A percentile compares a stretch with the other conserved stretches of the same genome.
Conservation (phyloP, 2,113 vertebrate genomes). For the Pachyramphus minor region DNA sequence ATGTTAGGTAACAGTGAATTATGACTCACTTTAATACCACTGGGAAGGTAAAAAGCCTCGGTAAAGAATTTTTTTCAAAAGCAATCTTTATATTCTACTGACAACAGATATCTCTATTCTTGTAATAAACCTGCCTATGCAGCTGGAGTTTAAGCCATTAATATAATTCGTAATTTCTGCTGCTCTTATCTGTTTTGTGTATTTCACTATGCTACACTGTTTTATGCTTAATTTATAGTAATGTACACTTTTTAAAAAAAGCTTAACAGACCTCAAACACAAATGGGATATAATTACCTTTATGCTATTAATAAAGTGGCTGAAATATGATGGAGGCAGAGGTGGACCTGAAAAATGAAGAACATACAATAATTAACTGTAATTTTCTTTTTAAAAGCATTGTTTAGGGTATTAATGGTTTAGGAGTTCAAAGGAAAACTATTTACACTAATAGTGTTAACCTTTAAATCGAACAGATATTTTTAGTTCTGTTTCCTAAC, state of each 20-base stretch:
- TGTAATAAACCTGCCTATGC: not conserved
- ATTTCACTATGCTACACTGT: not conserved
- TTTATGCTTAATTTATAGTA: not conserved
- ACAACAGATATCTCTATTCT: not conserved
- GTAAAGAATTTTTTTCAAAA: not conserved
- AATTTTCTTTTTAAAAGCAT: slow-evolving; percentile 6
- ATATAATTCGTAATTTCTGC: not conserved
- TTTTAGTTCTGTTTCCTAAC: not conserved
- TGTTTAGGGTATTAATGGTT: not conserved
- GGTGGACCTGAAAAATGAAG: slow-evolving; percentile 71
- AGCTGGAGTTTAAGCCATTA: not conserved
- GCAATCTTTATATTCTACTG: not conserved
- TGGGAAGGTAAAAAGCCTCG: not conserved
- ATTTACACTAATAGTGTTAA: not conserved
- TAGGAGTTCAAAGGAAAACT: not conserved
- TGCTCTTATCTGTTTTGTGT: not conserved
- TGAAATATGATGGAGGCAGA: slow-evolving; percentile 69
- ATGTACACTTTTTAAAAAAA: not conserved
- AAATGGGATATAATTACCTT: slow-evolving; percentile 65
- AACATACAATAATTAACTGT: not conserved
- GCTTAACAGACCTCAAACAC: not conserved
- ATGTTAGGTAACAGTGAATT: not conserved
- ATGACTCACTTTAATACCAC: not conserved
- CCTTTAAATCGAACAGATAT: not conserved
- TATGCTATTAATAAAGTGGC: slow-evolving; percentile 70